phyloP scores from a whole-genome alignment of 2,113 vertebrate species.

The Saccopteryx bilineata region DNA sequence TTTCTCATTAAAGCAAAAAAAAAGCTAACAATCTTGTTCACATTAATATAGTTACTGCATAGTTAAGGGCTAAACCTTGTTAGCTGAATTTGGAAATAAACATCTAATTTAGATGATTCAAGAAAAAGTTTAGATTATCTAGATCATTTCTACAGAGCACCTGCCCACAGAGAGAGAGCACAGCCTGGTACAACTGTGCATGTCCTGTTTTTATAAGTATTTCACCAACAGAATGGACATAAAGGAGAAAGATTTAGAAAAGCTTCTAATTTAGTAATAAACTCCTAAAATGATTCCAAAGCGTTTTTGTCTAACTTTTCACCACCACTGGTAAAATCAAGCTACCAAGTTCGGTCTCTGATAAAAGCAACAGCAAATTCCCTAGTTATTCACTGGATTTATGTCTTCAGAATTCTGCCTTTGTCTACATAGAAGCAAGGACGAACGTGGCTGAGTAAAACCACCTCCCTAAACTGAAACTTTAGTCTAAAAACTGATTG shows the following conservation, averaged over 20 bases:
- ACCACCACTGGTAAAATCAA: conserved; percentile 20
- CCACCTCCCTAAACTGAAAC: not conserved
- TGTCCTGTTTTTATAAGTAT: not conserved
- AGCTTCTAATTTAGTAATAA: conserved; percentile 15
- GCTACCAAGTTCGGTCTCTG: not conserved
- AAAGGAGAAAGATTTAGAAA: conserved; percentile 40
- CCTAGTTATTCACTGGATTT: not conserved
- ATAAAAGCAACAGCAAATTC: not conserved
- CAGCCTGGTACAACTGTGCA: not conserved
- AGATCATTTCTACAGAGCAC: not conserved
- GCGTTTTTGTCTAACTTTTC: not conserved
- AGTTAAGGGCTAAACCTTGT: not conserved
- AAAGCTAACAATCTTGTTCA: not conserved
- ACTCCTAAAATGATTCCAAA: not conserved
- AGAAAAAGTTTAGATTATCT: not conserved
- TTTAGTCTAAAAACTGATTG: not conserved
- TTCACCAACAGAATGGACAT: not conserved
- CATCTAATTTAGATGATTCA: not conserved
- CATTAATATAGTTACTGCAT: not conserved
- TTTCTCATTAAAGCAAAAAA: not conserved
- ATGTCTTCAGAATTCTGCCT: not conserved
- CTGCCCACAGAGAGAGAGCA: not conserved
- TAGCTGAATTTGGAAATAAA: not conserved
- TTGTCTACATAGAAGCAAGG: not conserved
- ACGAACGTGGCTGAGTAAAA: not conserved